Base-by-base conservation (phyloP, 2,888 invertebrate genomes). In the Conops quadrifasciatus region DNA sequence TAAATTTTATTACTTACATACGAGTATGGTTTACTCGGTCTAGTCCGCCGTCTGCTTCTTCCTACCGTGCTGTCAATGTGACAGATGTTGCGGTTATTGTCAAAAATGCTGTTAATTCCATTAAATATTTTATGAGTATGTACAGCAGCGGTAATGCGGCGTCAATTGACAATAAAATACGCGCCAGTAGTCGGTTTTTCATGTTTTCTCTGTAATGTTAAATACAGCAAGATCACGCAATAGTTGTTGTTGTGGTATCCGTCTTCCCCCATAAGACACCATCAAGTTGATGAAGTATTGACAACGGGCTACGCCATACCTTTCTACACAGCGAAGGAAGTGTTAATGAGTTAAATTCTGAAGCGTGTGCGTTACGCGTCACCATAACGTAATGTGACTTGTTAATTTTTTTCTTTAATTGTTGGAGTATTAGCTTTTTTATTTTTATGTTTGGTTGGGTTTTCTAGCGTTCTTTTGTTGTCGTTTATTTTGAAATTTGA, bases 41-140 rank as follows among this genome's bases (percentile, higher is more conserved):
- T 43, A 59, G 30, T 16, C 13, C 64, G 5, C n/a, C 64, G 53
- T 24, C 30, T 21, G 24, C 26, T 56, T 56, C 21, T 28, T 11
- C 49, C 58, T 11, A 45, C 15, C 19, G 63, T 26, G 26, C 49
- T 24, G 30, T 16, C 30, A 13, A 28, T 21, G 26, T 63, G 67
- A 68, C 71, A 72, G 71, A 72, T 72, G 71, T 68, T 68, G 64
- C 74, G 77, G 80, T 78, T 76, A 78, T 72, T 73, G 77, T 77
- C 78, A 77, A 60, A 68, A 36, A 49, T 51, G 76, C 78, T 62
- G 71, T 79, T 79, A 75, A 81, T 80, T 81, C 80, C 80, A 36
- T n/a, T n/a, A n/a, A n/a, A n/a, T n/a, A n/a, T n/a, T n/a, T n/a
- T n/a, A n/a, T 81, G 19, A 11, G 11, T 80, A 82, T 81, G 82